Evolutionary conservation across 2,888 invertebrate genomes (phyloP), one percentile per base, ranked within the genome.

Genomic region (Pseudeuparius sepicola): DNA sequence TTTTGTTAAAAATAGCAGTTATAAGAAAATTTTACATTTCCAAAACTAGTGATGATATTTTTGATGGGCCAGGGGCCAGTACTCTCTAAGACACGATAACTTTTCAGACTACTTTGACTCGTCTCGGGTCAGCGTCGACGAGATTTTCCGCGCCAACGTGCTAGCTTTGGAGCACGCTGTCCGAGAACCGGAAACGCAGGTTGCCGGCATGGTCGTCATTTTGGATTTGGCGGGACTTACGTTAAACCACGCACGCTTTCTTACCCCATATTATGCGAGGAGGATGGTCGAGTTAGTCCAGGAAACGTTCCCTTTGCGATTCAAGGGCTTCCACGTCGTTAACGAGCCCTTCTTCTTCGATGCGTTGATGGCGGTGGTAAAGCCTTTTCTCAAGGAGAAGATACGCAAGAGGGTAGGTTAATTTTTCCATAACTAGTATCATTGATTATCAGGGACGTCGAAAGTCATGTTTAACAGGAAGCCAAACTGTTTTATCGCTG

Each of bases 301-400:
- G 51, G 66, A 66, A 46, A 65, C 66, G 17, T 64, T 66, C 42
- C 66, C 66, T 3, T 48, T 66, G 43, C 51, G 66, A 26, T 62
- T 66, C 44, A 66, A 66, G 52, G 64, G 63, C 31, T 61, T 66
- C 45, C 65, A 66, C 37, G 53, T 66, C 14, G 55, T 66, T 15
- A 65, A 66, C 41, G 65, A 66, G 45, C 65, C 66, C 4, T 64
- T 64, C 43, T 66, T 65, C 46, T 65, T 66, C 34, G 62, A 62
- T 33, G 62, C 62, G 9, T 51, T 62, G 10, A 59, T 61, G 83
- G 66, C 75, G 40, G 75, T 87, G 61, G 81, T 87, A 63, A 86
- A 85, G 62, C 86, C 85, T 4, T 80, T 87, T 55, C 72, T 86
- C 45, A 72, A 74, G 48, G 82, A 84, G 48, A 87, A 87, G 59